These are phyloP conservation scores for Pachycephus smyrnensis DNA, from an alignment of 2,888 invertebrate genomes.

Conservation along the genomic window DNA sequence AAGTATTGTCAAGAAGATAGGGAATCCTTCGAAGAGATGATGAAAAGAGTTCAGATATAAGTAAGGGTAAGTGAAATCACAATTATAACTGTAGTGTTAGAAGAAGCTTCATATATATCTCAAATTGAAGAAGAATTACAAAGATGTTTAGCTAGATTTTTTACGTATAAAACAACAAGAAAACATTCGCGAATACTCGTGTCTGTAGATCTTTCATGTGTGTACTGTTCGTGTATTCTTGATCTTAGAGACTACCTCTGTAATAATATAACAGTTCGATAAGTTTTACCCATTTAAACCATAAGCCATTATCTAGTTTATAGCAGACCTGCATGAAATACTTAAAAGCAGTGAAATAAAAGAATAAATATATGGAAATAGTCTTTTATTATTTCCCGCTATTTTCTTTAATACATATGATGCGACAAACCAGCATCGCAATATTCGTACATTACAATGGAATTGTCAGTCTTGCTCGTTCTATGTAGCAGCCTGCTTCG, in stretches of 20 bases:
- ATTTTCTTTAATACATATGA: not conserved
- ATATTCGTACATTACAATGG: constrained; percentile 20
- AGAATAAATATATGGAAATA: constrained; percentile 3
- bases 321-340: not conserved
- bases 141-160: not conserved
- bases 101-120: not conserved
- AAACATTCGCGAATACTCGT: not conserved
- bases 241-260: too few relatives aligned
- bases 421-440: constrained; percentile 6
- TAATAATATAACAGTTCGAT: too few relatives aligned
- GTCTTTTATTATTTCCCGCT: not conserved
- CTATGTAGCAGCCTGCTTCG: constrained; percentile 35
- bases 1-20: too few relatives aligned
- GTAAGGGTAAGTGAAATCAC: not conserved
- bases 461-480: constrained; percentile 40
- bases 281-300: too few relatives aligned
- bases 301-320: not conserved
- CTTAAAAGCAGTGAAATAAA: not conserved
- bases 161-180: not conserved
- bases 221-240: too few relatives aligned
- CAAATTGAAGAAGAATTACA: too few relatives aligned
- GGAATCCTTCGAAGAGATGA: too few relatives aligned
- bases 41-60: not conserved
- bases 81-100: not conserved
- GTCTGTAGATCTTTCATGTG: too few relatives aligned